Evolutionary conservation across 2,113 vertebrate species (phyloP).

Genomic region (Phrynosoma platyrhinos): DNA sequence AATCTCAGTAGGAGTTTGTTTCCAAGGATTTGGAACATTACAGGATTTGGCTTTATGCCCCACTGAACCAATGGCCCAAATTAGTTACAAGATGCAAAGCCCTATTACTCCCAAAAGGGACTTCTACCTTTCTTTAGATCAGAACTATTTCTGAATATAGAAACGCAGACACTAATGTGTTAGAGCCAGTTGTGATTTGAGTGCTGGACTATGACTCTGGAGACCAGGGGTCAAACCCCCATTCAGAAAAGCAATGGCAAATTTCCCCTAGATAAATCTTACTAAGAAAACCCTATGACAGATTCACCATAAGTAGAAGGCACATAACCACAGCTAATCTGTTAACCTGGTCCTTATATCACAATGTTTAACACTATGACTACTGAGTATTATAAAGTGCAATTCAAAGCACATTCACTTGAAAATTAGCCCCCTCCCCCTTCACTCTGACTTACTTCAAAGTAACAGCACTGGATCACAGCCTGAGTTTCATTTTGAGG

Average conservation of each 20-base stretch:
- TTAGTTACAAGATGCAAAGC: not conserved
- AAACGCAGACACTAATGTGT: no score
- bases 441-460: not conserved
- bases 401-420: not conserved
- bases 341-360: not conserved
- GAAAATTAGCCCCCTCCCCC: not conserved
- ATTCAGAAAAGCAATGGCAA: no score
- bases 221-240: no score
- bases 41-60: not conserved
- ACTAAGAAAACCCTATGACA: no score
- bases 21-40: no score
- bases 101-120: not conserved
- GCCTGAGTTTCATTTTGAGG: conserved; percentile 17
- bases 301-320: no score
- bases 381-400: not conserved
- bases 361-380: not conserved
- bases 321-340: no score
- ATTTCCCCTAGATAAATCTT: no score
- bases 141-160: not conserved
- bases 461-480: not conserved
- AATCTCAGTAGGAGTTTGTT: no score
- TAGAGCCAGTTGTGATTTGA: no score
- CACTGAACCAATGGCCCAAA: not conserved
- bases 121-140: not conserved
- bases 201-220: no score